Percentiles rank a stretch among this genome's conserved stretches.
Evolutionary conservation across 2,797 vertebrate genomes (phyloP).

Genomic region (Ceryle rudis): DNA sequence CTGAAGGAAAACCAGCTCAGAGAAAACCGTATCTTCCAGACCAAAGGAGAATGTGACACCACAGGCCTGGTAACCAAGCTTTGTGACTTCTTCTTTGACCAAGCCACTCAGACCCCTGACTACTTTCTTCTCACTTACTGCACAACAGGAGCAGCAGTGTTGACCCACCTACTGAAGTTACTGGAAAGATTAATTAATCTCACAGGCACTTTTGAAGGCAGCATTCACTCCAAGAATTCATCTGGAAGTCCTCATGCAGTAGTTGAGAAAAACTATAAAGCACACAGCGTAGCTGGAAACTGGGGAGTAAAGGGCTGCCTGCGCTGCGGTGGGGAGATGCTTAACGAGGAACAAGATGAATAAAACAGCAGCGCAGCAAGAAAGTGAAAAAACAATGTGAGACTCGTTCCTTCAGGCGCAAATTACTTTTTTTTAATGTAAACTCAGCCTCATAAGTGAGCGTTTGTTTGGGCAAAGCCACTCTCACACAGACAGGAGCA

Average conservation of each 20-base stretch:
- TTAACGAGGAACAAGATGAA: slow-evolving; percentile 24
- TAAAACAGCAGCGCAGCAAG: slow-evolving; percentile 20
- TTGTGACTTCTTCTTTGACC: neutral
- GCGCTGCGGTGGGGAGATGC: neutral
- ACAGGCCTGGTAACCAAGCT: neutral
- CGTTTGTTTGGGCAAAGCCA: neutral
- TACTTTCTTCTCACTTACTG: neutral
- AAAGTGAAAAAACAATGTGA: slow-evolving; percentile 45
- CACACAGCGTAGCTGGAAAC: neutral
- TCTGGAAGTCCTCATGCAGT: slow-evolving; percentile 43
- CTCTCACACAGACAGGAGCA: neutral
- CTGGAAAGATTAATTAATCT: slow-evolving; percentile 2
- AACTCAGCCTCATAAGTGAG: neutral
- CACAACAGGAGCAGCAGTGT: neutral
- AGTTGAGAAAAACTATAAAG: slow-evolving; percentile 29
- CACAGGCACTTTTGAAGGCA: neutral
- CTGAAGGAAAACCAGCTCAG: neutral
- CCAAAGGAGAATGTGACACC: neutral
- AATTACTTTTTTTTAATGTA: neutral
- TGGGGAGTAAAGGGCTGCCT: neutral
- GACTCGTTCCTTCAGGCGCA: slow-evolving; percentile 1
- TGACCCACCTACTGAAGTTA: neutral
- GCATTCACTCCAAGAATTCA: neutral
- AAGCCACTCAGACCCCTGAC: neutral
- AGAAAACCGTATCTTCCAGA: neutral